Evolutionary conservation across 2,797 vertebrate species (phyloP).

Genomic region (Sebastes oblongus): DNA sequence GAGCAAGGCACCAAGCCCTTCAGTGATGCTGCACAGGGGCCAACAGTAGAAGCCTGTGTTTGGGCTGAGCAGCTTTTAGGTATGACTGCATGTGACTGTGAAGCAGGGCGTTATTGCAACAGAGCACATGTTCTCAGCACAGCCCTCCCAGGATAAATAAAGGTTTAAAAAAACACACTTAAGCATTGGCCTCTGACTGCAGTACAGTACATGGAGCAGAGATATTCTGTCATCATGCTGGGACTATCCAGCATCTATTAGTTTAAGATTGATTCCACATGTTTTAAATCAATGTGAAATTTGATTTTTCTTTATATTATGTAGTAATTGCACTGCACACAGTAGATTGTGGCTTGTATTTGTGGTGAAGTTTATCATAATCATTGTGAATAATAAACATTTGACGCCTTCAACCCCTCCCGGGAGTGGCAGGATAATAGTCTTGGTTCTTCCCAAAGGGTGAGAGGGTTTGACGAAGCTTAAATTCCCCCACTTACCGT

Average conservation of each 20-base stretch:
- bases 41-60: constrained; percentile 17
- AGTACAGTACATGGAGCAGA: constrained; percentile 8
- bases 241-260: constrained; percentile 38
- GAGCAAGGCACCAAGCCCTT: constrained; percentile 33
- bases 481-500: constrained; percentile 31
- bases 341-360: constrained; percentile 2
- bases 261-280: constrained; percentile 44
- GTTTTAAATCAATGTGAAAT: constrained; percentile 44
- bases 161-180: constrained; percentile 36
- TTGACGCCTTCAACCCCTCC: background rate
- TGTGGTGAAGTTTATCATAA: background rate
- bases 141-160: constrained; percentile 47
- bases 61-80: constrained; percentile 14
- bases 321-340: constrained; percentile 5
- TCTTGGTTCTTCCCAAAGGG: constrained; percentile 3
- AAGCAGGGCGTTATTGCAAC: constrained; percentile 40
- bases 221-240: constrained; percentile 25
- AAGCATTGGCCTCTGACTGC: constrained; percentile 31
- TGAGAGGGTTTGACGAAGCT: constrained; percentile 20
- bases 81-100: constrained; percentile 35
- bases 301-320: constrained; percentile 15
- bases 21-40: background rate
- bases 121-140: constrained; percentile 34
- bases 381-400: constrained; percentile 30
- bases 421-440: background rate